Base-by-base conservation (phyloP, 2,113 vertebrate genomes). In the Rhizomys pruinosus region DNA sequence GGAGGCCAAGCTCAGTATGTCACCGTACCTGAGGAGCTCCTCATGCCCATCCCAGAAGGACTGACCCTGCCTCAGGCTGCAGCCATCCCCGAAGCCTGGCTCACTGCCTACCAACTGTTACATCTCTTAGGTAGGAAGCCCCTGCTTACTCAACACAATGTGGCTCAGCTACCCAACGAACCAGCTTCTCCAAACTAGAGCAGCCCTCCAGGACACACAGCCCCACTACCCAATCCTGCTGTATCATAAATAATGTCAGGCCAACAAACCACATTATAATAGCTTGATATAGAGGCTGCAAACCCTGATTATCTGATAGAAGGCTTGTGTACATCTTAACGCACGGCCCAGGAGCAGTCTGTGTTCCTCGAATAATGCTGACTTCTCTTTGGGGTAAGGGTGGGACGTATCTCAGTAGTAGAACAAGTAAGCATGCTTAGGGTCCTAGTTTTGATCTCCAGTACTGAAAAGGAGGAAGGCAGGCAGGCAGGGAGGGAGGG, bases 1-100 rank as follows among this genome's bases (percentile, higher is more conserved):
- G 99, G 99, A 5, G 99, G 99, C 79, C 99, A 99, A 91, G 99
- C 99, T 20, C 98, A 99, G n/a, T 99, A 98, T 0, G 98, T 98
- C 0, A 86, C 98, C 1, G 98, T 99, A 7, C 98, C 98, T 0
- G 98, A 99, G 94, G 98, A 97, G 64, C 94, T 98, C 61, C 97
- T 99, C 86, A 98, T 99, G 98, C 96, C 97, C 1, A 9, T 98
- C 72, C 98, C 99, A 17, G 80, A 86, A 0, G 97, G 97, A 10
- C 96, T 99, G 91, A 97, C 97, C 6, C 96, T 98, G 4, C 64
- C 74, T 20, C 98, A 99, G 96, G 99, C 99, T 63, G 98, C 99
- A 69, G 98, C 98, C 84, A 98, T 99, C 88, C 99, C 99, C 0
- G 99, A 99, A 96, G 98, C 98, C 95, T 99, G 99, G 99, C 96